A percentile compares a stretch with the other conserved stretches of the same genome.
These are phyloP conservation scores for Brachystomella parvula DNA, from an alignment of 1,140 invertebrate species.

Conservation along the genomic window DNA sequence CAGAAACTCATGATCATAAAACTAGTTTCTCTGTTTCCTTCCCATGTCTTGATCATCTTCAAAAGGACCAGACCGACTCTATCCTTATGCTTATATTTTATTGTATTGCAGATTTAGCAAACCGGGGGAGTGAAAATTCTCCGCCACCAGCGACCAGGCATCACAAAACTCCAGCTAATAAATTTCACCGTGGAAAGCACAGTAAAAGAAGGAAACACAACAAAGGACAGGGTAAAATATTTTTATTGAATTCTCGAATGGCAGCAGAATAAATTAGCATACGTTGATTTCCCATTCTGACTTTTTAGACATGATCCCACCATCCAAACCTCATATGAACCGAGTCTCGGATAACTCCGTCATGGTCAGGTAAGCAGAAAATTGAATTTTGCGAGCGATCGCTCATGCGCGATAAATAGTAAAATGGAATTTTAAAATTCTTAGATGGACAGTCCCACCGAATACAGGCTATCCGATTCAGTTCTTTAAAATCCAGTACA, in stretches of 20 bases:
- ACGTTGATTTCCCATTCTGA: slow-evolving; percentile 35
- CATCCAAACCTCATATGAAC: slow-evolving; percentile 72
- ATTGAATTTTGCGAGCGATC: not conserved
- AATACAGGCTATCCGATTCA: slow-evolving; percentile 68
- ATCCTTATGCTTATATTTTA: not conserved
- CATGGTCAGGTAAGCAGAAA: slow-evolving; percentile 9
- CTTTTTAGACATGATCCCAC: slow-evolving; percentile 71
- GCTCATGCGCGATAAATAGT: not conserved
- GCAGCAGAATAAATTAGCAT: not conserved
- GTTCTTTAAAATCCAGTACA: slow-evolving; percentile 86
- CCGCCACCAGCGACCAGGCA: slow-evolving; percentile 29
- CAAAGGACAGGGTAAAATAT: slow-evolving; percentile 35
- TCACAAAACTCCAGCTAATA: slow-evolving; percentile 30
- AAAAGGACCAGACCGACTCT: not conserved
- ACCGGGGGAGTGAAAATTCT: slow-evolving; percentile 17
- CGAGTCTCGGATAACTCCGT: slow-evolving; percentile 52
- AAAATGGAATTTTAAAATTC: slow-evolving; percentile 1
- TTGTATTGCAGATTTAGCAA: slow-evolving; percentile 24
- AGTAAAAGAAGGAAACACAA: slow-evolving; percentile 35
- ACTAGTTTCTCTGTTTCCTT: too few species aligned
- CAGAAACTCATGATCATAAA: too few species aligned
- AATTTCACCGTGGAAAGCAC: slow-evolving; percentile 33
- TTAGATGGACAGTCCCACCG: slow-evolving; percentile 70
- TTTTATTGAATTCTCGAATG: not conserved
- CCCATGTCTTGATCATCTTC: too few species aligned